phyloP scores from a whole-genome alignment of 2,113 vertebrate genomes.

The Bothrops jararaca region DNA sequence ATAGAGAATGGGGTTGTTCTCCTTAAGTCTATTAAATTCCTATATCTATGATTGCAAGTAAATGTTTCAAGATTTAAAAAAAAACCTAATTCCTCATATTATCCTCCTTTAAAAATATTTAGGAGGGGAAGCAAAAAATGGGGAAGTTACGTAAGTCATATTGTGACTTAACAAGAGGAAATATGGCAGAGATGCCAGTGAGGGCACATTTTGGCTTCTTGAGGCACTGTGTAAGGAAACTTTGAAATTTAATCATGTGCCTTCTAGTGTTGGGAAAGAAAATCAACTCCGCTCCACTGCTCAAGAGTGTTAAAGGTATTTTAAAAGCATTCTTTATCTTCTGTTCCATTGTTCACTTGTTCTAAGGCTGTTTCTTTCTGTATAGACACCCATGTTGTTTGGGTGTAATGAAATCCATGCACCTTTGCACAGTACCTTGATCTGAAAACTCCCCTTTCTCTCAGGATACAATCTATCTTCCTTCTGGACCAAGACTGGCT shows the following conservation, averaged over 20 bases:
- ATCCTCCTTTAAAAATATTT: neutral
- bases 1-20: no score
- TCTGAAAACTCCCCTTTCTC: neutral
- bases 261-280: neutral
- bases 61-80: neutral
- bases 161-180: neutral
- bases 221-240: neutral
- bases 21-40: neutral
- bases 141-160: conserved; percentile 14
- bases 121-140: conserved; percentile 4
- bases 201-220: neutral
- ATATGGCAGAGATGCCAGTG: conserved; percentile 10
- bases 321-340: neutral
- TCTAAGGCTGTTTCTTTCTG: neutral
- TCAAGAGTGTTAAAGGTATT: neutral
- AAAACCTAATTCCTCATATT: neutral
- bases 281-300: neutral
- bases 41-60: neutral
- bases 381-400: neutral
- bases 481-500: neutral
- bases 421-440: neutral
- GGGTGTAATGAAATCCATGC: no score
- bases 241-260: neutral
- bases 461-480: neutral
- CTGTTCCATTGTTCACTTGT: neutral